Conservation (phyloP, 2,888 invertebrate species). For the Slavum lentiscoides region DNA sequence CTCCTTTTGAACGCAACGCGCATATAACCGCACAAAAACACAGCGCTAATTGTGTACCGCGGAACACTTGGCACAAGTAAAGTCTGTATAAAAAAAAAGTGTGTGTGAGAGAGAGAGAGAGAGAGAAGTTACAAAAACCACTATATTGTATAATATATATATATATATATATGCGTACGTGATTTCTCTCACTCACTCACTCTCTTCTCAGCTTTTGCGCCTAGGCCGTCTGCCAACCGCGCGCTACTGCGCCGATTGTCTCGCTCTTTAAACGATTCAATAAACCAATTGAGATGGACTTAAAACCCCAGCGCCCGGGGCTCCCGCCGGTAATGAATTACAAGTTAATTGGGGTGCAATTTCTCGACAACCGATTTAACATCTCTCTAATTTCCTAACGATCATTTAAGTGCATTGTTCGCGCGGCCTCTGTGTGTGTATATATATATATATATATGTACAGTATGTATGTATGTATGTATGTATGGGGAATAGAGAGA, state of each 20-base stretch:
- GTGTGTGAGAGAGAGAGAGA: background rate
- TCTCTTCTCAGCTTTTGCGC: conserved; percentile 3
- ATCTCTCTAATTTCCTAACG: conserved; percentile 57
- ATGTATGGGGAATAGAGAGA: background rate
- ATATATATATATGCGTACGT: conserved; percentile 8
- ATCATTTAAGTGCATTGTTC: conserved; percentile 58
- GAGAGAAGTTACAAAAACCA: conserved; percentile 26
- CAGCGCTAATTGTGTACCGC: conserved; percentile 41
- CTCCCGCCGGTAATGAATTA: conserved; percentile 60
- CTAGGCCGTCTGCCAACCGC: conserved; percentile 12
- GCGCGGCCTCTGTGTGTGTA: conserved; percentile 58
- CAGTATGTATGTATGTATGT: background rate
- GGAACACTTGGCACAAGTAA: conserved; percentile 41
- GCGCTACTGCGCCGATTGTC: conserved; percentile 16
- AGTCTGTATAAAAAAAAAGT: conserved; percentile 19
- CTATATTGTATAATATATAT: conserved; percentile 10
- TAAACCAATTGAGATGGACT: conserved; percentile 54
- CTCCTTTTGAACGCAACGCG: background rate
- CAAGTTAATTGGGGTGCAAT: conserved; percentile 66
- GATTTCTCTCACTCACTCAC: background rate
- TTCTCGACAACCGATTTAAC: conserved; percentile 60
- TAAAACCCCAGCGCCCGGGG: conserved; percentile 42
- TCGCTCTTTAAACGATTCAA: conserved; percentile 52
- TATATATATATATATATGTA: background rate
- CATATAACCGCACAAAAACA: conserved; percentile 46